phyloP scores from a whole-genome alignment of 2,113 vertebrate genomes.

The Pandion haliaetus region DNA sequence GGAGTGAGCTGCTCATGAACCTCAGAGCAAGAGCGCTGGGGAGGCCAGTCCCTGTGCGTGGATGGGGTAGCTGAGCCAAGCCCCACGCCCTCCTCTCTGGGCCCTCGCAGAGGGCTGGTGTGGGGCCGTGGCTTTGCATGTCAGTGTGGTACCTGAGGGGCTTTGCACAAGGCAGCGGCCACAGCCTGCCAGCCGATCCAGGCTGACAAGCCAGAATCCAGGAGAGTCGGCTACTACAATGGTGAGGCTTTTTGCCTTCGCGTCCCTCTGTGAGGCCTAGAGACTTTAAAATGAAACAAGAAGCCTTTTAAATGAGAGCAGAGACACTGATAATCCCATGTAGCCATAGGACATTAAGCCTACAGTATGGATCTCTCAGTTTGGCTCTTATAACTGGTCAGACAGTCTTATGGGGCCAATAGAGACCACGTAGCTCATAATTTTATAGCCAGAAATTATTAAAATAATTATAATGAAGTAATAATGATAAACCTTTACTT shows the following conservation, averaged over 20 bases:
- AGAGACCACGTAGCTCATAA: background rate
- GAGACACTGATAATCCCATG: background rate
- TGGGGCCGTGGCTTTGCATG: background rate
- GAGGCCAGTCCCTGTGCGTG: background rate
- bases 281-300: background rate
- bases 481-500: background rate
- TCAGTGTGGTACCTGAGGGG: rapidly evolving
- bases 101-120: background rate
- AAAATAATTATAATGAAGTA: slow-evolving; percentile 10
- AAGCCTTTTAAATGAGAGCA: background rate
- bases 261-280: background rate
- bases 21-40: background rate
- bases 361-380: background rate
- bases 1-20: background rate
- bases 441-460: background rate
- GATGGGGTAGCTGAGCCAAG: background rate
- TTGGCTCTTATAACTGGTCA: background rate
- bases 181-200: background rate
- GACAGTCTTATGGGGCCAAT: background rate
- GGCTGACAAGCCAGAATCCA: background rate
- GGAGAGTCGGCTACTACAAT: background rate
- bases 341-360: background rate
- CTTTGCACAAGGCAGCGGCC: background rate
- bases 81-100: rapidly evolving
- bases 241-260: background rate